These are phyloP conservation scores for Tiliacea citrago DNA, from an alignment of 2,888 invertebrate species.

Conservation along the genomic window DNA sequence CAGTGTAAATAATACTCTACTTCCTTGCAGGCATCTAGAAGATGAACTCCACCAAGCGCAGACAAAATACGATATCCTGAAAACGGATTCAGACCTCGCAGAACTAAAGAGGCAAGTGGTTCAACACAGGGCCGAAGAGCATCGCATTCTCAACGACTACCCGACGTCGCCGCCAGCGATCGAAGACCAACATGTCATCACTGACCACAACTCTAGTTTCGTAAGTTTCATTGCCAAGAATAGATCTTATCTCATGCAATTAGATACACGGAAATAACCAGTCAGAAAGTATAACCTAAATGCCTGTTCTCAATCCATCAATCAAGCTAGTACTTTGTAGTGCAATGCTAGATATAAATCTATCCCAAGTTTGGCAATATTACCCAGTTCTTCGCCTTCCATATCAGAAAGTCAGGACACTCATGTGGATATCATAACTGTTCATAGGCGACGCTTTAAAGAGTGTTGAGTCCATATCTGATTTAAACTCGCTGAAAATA, in stretches of 20 bases:
- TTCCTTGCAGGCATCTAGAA: conserved; percentile 68
- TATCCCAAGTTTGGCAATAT: background rate
- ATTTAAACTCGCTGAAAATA: background rate
- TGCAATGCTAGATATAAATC: background rate
- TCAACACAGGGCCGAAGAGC: conserved; percentile 27
- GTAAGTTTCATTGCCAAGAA: conserved; percentile 67
- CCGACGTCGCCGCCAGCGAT: conserved; percentile 24
- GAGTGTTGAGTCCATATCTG: background rate
- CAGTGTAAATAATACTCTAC: background rate
- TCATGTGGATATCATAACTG: background rate
- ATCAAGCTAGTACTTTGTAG: background rate
- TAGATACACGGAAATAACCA: background rate
- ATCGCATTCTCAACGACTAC: conserved; percentile 23
- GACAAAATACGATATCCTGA: conserved; percentile 67
- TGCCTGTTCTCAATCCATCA: background rate
- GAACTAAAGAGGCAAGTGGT: conserved; percentile 45
- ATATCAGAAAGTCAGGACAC: background rate
- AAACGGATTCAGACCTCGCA: conserved; percentile 68
- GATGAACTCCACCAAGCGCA: conserved; percentile 63
- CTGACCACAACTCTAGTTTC: conserved; percentile 67
- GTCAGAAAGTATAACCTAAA: background rate
- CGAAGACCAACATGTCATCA: conserved; percentile 53
- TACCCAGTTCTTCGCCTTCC: background rate
- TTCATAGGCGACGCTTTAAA: background rate
- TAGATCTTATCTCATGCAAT: background rate